Percentiles rank a stretch among this genome's conserved stretches.
Evolutionary conservation across 1,140 invertebrate genomes (phyloP).

Genomic region (Hylaeus anthracinus): DNA sequence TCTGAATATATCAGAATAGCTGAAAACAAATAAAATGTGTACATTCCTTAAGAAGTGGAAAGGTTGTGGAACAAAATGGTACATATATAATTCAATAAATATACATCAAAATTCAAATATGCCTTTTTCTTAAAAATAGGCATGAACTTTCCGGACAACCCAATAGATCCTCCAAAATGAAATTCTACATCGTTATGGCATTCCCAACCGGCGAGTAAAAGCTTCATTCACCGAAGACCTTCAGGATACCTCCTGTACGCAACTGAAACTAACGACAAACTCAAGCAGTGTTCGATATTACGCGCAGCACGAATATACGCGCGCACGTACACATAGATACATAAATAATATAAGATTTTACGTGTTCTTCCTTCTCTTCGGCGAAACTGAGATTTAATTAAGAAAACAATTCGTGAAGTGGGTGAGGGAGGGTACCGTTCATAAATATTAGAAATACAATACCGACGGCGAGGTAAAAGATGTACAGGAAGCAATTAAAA

Average conservation of each 20-base stretch:
- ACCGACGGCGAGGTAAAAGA: constrained; percentile 1
- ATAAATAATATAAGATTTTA: constrained; percentile 19
- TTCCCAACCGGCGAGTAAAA: constrained; percentile 33
- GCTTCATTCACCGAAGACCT: constrained; percentile 21
- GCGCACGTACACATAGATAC: neutral
- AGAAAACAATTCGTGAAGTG: neutral
- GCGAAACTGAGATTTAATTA: constrained; percentile 29
- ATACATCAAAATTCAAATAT: too few species aligned
- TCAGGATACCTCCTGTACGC: constrained; percentile 22
- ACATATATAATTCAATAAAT: too few species aligned
- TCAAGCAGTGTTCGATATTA: constrained; percentile 32
- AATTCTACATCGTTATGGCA: neutral
- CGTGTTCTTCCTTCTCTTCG: neutral
- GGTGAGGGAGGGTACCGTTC: neutral
- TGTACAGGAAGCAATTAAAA: constrained; percentile 44
- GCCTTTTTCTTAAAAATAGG: too few species aligned
- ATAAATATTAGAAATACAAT: constrained; percentile 11
- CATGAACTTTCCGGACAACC: too few species aligned
- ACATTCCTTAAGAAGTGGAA: too few species aligned
- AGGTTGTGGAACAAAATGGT: too few species aligned
- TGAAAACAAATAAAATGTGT: too few species aligned
- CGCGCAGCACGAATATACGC: constrained; percentile 16
- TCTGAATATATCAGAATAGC: too few species aligned
- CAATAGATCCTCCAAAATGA: too few species aligned
- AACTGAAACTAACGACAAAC: constrained; percentile 33